phyloP scores from a whole-genome alignment of 2,888 invertebrate genomes.

The Bombyx huttoni region DNA sequence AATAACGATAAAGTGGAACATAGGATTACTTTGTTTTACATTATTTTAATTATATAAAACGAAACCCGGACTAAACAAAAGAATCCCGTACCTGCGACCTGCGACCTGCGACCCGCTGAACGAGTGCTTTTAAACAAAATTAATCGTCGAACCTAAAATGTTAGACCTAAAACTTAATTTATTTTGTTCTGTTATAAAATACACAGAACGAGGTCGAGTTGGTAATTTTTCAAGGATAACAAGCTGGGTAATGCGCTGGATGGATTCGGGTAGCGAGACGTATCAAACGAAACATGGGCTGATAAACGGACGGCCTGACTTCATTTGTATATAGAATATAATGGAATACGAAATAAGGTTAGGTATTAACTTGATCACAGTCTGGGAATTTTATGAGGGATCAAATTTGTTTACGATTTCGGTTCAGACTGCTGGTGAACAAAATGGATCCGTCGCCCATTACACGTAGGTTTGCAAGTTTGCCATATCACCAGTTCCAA shows the following conservation, averaged over 20 bases:
- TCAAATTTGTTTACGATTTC: background rate
- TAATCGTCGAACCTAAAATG: background rate
- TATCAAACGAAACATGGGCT: background rate
- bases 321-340: background rate
- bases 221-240: constrained; percentile 52
- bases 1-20: no score
- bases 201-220: constrained; percentile 4
- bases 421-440: background rate
- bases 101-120: no score
- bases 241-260: constrained; percentile 47
- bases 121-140: background rate
- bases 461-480: no score
- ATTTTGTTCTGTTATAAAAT: background rate
- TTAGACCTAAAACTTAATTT: background rate
- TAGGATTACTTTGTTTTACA: no score
- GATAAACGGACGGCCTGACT: background rate
- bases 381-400: background rate
- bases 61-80: background rate
- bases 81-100: background rate
- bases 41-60: no score
- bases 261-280: constrained; percentile 1
- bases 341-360: background rate
- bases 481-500: no score
- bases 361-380: background rate
- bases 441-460: no score